Evolutionary conservation across 1,140 invertebrate genomes (phyloP).

Genomic region (Chlorops oryzae): DNA sequence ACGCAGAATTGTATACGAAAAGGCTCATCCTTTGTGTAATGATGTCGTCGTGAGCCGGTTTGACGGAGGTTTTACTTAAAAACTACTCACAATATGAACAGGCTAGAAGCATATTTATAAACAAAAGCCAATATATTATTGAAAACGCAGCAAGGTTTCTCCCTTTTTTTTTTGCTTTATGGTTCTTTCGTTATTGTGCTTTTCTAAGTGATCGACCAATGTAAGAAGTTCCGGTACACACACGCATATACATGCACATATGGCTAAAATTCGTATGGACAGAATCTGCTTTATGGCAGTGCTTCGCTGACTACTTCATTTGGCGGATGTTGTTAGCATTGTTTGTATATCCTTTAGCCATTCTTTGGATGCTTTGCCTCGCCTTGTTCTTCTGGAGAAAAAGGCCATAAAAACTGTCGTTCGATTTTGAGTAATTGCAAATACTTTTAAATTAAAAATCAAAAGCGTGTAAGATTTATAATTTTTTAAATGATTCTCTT

Average conservation of each 20-base stretch:
- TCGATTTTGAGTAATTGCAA: conserved; percentile 6
- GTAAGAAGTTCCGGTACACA: too few relatives aligned
- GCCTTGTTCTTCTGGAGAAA: too few relatives aligned
- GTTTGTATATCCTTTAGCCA: background rate
- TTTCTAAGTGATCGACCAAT: too few relatives aligned
- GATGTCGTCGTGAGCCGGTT: too few relatives aligned
- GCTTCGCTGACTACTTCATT: background rate
- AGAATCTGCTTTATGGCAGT: too few relatives aligned
- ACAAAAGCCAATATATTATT: conserved; percentile 10
- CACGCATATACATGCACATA: too few relatives aligned
- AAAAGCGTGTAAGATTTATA: conserved; percentile 2
- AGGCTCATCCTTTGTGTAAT: background rate
- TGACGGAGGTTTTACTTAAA: too few relatives aligned
- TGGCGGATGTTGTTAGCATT: conserved; percentile 6
- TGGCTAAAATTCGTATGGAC: too few relatives aligned
- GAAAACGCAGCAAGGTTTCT: conserved; percentile 1
- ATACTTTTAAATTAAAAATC: conserved; percentile 8
- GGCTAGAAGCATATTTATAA: conserved; percentile 4
- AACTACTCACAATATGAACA: background rate
- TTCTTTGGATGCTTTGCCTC: background rate
- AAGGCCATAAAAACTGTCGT: background rate
- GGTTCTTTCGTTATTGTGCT: too few relatives aligned
- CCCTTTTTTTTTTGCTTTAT: too few relatives aligned
- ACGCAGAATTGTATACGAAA: background rate
- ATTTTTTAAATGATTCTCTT: background rate